Conservation (phyloP, 2,797 vertebrate genomes). For the Florisuga fusca region DNA sequence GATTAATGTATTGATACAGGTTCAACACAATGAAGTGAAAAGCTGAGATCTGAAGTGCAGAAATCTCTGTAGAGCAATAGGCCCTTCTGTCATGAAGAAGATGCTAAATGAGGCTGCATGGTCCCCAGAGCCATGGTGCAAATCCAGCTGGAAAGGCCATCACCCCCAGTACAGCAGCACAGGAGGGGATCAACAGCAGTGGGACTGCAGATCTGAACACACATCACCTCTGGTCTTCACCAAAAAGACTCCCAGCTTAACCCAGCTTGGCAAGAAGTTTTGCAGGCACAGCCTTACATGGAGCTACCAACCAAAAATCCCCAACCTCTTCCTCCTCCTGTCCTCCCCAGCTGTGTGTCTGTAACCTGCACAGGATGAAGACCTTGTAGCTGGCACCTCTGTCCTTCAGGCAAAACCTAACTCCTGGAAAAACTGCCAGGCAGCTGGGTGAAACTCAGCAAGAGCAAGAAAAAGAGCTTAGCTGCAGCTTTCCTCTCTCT, state of each 20-base stretch:
- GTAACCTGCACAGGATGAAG: background rate
- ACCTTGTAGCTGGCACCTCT: background rate
- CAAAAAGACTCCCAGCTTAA: background rate
- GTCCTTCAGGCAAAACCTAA: background rate
- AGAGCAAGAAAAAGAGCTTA: background rate
- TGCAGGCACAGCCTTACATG: background rate
- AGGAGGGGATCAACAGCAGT: background rate
- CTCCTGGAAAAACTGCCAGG: background rate
- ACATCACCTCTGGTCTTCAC: background rate
- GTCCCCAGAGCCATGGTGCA: background rate
- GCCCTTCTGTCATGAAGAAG: background rate
- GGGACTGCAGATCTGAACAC: background rate
- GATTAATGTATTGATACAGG: too few species aligned
- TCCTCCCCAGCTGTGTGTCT: background rate
- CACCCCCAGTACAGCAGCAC: fast-evolving
- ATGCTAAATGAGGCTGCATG: background rate
- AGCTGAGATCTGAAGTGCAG: background rate
- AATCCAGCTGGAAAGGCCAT: background rate
- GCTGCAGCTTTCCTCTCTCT: background rate
- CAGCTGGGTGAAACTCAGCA: background rate
- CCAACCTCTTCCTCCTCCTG: background rate
- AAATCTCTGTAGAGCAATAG: background rate
- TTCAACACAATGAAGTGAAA: background rate
- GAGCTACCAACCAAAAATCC: background rate
- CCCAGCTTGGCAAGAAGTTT: background rate